Conservation (phyloP, 37 sponge, comb jelly and placozoan genomes). For the Chondrosia reniformis region DNA sequence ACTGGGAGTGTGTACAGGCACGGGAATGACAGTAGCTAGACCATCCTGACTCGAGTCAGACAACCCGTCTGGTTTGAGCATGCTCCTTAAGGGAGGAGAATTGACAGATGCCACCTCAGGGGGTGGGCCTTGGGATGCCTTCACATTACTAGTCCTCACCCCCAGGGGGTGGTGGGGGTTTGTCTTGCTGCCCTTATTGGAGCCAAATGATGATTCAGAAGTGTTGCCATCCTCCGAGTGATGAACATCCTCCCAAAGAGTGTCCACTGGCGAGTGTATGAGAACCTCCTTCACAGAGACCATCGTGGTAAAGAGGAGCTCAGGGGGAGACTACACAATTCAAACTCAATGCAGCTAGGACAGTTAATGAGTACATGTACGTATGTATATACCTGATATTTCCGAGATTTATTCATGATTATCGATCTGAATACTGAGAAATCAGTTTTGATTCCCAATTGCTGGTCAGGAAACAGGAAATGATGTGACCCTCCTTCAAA, state of each 20-base stretch:
- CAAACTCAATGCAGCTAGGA: neutral
- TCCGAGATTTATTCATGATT: constrained; percentile 37
- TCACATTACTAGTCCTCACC: too few species aligned
- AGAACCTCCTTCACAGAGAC: constrained; percentile 41
- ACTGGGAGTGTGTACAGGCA: neutral
- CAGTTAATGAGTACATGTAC: neutral
- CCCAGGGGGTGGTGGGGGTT: neutral
- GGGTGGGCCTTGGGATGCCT: neutral
- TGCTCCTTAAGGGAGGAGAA: neutral
- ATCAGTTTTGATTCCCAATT: neutral
- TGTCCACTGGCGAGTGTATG: constrained; percentile 48
- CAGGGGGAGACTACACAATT: constrained; percentile 35
- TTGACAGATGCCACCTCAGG: neutral
- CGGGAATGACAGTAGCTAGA: neutral
- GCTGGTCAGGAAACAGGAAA: constrained; percentile 65
- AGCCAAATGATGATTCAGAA: too few species aligned
- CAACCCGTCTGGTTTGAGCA: constrained; percentile 10
- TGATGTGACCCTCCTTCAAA: constrained; percentile 45
- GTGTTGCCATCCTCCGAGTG: neutral
- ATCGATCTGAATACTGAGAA: constrained; percentile 8
- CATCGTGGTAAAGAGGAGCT: constrained; percentile 36
- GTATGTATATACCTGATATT: constrained; percentile 38
- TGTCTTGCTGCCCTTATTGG: neutral
- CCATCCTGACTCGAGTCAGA: constrained; percentile 22
- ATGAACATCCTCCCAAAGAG: neutral